Evolutionary conservation across 2,113 vertebrate species (phyloP), one percentile per base, ranked within the genome.

Genomic region (human (Homo sapiens)): DNA sequence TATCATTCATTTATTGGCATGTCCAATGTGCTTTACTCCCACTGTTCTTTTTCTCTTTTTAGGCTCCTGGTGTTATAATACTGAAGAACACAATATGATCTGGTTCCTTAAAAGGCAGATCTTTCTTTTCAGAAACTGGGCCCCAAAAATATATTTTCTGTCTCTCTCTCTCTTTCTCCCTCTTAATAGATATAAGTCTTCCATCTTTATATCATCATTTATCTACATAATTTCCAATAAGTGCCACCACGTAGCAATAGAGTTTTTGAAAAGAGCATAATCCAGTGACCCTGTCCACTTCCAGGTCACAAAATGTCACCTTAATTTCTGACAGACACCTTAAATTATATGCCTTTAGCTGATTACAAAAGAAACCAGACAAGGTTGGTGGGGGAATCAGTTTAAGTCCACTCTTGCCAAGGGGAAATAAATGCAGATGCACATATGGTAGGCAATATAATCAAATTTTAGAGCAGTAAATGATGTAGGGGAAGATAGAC

Each of bases 1-100:
- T 99, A 99, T 99, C 99, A 99, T 99, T 99, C 98, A 99, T 98
- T 99, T 99, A 99, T 99, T 99, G 99, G 99, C 99, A 99, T 99
- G 99, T 98, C 98, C 98, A 98, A 98, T 98, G 98, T 98, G 99
- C 98, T 98, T 98, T 98, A 98, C 97, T 98, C 96, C 96, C 61
- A 98, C 97, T 98, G 96, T 98, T 98, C 96, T 98, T 98, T 98
- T 98, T 95, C 93, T 97, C 93, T 95, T 98, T 98, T 98, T 97
- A 93, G 96, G 90, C 89, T 98, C 96, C 94, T 98, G 96, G 93
- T 97, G 96, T 97, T 98, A 97, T 82, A 93, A 96, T 45, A 88
- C 32, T 12, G 94, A 95, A 95, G 95, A 98, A 91, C 93, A 98
- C 95, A 97, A 94, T 97, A 95, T 96, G 59, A 90, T 95, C 96